A percentile compares a stretch with the other conserved stretches of the same genome.
These are phyloP conservation scores for Anthopleura sola DNA, from an alignment of 64 coral and sea anemone genomes.

Conservation along the genomic window DNA sequence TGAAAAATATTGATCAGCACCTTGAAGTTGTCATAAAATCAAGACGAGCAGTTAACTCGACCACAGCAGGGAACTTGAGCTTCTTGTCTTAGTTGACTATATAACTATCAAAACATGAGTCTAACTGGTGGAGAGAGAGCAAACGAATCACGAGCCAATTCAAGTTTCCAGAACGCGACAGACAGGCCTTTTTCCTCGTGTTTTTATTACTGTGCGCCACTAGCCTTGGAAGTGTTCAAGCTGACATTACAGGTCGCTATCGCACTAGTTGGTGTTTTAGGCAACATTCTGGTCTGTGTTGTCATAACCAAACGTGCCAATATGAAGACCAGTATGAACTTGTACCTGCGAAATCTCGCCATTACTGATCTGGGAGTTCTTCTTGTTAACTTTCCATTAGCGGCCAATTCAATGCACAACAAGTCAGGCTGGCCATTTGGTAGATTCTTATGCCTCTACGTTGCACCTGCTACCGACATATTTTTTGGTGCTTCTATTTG, in stretches of 20 bases:
- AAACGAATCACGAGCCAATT: neutral
- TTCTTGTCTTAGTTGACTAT: neutral
- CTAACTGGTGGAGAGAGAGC: neutral
- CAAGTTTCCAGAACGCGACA: neutral
- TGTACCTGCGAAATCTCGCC: constrained; percentile 38
- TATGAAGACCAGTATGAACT: constrained; percentile 21
- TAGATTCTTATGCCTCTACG: constrained; percentile 28
- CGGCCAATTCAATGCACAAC: constrained; percentile 6
- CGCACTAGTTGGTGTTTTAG: constrained; percentile 35
- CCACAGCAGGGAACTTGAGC: neutral
- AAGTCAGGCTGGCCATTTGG: constrained; percentile 26
- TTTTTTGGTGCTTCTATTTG: constrained; percentile 56
- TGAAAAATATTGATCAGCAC: neutral
- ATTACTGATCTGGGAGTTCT: constrained; percentile 46
- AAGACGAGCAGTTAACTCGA: neutral
- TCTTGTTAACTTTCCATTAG: constrained; percentile 47
- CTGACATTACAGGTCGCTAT: constrained; percentile 22
- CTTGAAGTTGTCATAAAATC: neutral
- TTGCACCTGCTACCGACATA: constrained; percentile 40
- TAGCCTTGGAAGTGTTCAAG: constrained; percentile 20
- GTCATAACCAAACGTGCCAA: constrained; percentile 33
- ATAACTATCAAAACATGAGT: neutral
- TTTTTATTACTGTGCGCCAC: constrained; percentile 18
- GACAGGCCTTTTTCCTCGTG: neutral
- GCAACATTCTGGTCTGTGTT: constrained; percentile 40